A percentile compares a stretch with the other conserved stretches of the same genome.
Conservation (phyloP, 2,797 vertebrate species). For the Balearica regulorum region DNA sequence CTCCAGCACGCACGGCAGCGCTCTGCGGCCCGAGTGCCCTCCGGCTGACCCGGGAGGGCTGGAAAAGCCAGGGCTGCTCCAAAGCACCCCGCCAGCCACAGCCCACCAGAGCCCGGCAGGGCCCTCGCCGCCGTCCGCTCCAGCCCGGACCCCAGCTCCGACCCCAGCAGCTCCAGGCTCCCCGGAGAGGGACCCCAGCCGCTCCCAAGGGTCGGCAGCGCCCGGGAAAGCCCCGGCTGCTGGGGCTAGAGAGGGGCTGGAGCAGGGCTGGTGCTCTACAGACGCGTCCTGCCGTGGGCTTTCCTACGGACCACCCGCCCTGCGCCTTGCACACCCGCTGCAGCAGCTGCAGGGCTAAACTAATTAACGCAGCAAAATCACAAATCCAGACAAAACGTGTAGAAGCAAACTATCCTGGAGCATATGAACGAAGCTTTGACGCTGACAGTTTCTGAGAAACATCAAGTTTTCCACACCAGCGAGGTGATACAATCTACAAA, state of each 20-base stretch:
- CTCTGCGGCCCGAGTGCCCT: neutral
- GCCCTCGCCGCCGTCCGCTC: rapidly evolving
- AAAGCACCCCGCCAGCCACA: rapidly evolving
- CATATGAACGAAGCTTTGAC: neutral
- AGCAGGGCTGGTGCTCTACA: neutral
- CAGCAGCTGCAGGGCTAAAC: neutral
- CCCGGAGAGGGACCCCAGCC: neutral
- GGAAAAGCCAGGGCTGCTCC: neutral
- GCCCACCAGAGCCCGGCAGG: neutral
- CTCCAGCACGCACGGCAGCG: rapidly evolving
- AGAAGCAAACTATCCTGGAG: neutral
- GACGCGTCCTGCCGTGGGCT: rapidly evolving
- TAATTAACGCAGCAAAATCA: neutral
- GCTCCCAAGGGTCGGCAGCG: neutral
- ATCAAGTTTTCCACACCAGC: neutral
- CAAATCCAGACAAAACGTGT: neutral
- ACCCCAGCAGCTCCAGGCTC: neutral
- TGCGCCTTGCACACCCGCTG: neutral
- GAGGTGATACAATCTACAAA: neutral
- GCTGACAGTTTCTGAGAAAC: neutral
- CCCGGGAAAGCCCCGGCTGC: neutral
- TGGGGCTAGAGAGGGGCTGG: neutral
- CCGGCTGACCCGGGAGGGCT: neutral
- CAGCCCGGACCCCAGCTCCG: neutral
- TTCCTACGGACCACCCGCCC: neutral